A percentile compares a stretch with the other conserved stretches of the same genome.
Evolutionary conservation across 2,888 invertebrate genomes (phyloP).

Genomic region (Drosophila picticornis): DNA sequence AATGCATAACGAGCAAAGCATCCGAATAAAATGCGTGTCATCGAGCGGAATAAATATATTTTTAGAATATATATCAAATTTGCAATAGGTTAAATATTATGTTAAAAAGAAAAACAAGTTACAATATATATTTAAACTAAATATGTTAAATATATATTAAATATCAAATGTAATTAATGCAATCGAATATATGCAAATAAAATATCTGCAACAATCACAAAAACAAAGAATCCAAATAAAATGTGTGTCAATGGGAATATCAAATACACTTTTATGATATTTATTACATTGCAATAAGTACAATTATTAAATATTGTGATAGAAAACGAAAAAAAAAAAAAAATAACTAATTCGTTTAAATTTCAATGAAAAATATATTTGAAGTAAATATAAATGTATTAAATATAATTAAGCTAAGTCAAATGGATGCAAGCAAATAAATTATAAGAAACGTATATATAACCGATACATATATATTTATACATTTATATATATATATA

Average conservation of each 20-base stretch:
- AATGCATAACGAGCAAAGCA: neutral
- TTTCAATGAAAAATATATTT: neutral
- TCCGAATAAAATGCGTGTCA: neutral
- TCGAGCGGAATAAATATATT: neutral
- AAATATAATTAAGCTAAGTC: neutral
- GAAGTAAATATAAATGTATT: neutral
- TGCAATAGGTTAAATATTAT: neutral
- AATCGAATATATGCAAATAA: neutral
- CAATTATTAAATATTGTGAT: neutral
- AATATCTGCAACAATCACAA: neutral
- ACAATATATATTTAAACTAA: neutral
- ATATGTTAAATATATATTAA: neutral
- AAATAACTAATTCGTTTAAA: neutral
- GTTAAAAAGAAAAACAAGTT: neutral
- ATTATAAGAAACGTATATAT: neutral
- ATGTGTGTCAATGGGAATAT: neutral
- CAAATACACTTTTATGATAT: neutral
- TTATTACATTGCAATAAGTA: neutral
- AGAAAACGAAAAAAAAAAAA: neutral
- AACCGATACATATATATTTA: neutral
- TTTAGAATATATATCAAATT: neutral
- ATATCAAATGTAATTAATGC: neutral
- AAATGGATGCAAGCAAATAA: neutral
- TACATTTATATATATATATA: neutral
- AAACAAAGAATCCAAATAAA: neutral